These are phyloP conservation scores for Enteromius radiatus DNA, from an alignment of 2,797 vertebrate genomes.

Conservation along the genomic window DNA sequence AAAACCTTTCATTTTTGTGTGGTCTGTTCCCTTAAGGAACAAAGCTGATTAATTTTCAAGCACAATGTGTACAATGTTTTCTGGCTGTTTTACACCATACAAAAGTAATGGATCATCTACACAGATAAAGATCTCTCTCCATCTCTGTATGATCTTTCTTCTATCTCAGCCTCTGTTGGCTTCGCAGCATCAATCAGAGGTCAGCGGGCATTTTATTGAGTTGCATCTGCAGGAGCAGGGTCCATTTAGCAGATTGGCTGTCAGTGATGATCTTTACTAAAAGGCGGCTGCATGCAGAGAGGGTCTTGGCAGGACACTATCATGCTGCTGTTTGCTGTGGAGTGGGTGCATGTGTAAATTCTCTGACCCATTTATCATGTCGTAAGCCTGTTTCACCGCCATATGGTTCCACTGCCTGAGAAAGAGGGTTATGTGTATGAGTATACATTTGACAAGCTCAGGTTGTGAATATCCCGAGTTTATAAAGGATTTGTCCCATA, in stretches of 20 bases:
- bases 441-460: conserved; percentile 33
- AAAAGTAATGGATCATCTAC: background rate
- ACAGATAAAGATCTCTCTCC: conserved; percentile 15
- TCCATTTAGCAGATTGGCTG: conserved; percentile 45
- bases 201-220: conserved; percentile 31
- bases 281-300: conserved; percentile 14
- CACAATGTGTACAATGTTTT: conserved; percentile 14
- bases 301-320: conserved; percentile 31
- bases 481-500: conserved; percentile 26
- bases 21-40: background rate
- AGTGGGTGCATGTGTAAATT: conserved; percentile 39
- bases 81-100: background rate
- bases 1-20: background rate
- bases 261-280: conserved; percentile 48
- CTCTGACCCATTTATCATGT: conserved; percentile 44
- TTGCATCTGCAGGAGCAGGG: conserved; percentile 35
- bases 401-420: conserved; percentile 38
- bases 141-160: background rate
- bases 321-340: conserved; percentile 27
- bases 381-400: conserved; percentile 26
- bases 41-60: background rate
- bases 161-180: background rate
- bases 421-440: conserved; percentile 47
- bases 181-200: conserved; percentile 32
- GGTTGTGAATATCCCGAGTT: conserved; percentile 27